Evolutionary conservation across 1,140 invertebrate species (phyloP).

Genomic region (Mylabris phalerata): DNA sequence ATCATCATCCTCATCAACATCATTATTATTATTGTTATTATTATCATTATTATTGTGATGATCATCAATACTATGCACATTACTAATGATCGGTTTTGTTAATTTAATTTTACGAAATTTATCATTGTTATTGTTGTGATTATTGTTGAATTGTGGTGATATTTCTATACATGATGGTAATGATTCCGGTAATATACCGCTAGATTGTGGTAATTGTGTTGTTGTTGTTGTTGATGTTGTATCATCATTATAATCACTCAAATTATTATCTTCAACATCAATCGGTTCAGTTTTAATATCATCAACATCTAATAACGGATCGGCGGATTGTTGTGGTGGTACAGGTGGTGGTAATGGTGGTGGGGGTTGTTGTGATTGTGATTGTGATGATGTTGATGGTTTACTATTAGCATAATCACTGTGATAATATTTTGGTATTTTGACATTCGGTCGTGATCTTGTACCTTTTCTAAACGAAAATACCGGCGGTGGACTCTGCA

Average conservation of each 20-base stretch:
- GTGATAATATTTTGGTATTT: constrained; percentile 36
- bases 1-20: not conserved
- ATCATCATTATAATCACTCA: constrained; percentile 17
- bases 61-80: constrained; percentile 19
- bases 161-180: constrained; percentile 12
- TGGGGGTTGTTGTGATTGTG: not conserved
- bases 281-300: constrained; percentile 33
- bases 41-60: not conserved
- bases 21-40: not conserved
- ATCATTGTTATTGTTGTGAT: constrained; percentile 3
- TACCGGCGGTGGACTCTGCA: constrained; percentile 28
- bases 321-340: constrained; percentile 14
- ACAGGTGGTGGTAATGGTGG: constrained; percentile 5
- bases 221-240: not conserved
- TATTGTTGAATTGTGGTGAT: constrained; percentile 19
- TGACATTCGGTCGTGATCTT: constrained; percentile 35
- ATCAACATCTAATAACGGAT: constrained; percentile 20
- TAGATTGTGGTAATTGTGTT: too few species aligned
- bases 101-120: constrained; percentile 20
- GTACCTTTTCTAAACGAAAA: constrained; percentile 34
- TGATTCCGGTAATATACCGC: not conserved
- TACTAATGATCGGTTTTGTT: constrained; percentile 22
- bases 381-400: constrained; percentile 4
- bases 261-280: constrained; percentile 27
- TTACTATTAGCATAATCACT: constrained; percentile 19